Evolutionary conservation across 2,113 vertebrate genomes (phyloP).

Genomic region (Etheostoma cragini): DNA sequence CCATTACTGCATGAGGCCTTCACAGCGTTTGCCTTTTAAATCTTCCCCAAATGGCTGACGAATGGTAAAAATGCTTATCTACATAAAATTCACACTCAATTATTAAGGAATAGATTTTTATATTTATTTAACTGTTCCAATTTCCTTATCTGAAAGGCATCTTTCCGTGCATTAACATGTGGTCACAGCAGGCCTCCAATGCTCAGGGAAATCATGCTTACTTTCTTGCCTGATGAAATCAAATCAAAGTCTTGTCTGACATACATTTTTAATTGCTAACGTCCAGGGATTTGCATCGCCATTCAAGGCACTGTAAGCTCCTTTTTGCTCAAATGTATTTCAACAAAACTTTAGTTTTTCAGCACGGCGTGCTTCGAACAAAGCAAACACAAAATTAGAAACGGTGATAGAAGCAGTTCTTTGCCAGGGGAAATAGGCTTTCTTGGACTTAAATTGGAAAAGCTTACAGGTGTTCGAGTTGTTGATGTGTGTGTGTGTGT

Average conservation of each 20-base stretch:
- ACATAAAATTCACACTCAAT: neutral
- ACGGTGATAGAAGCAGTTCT: neutral
- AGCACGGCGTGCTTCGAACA: neutral
- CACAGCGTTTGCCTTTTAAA: neutral
- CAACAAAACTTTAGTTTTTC: neutral
- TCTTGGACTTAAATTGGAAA: neutral
- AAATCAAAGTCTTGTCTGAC: conserved; percentile 39
- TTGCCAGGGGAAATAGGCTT: neutral
- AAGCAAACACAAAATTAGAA: neutral
- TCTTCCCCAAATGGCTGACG: too few species aligned
- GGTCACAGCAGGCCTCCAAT: conserved; percentile 7
- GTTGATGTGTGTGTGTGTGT: conserved; percentile 15
- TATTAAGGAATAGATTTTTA: conserved; percentile 9
- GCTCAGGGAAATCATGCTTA: conserved; percentile 26
- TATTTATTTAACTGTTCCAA: conserved; percentile 34
- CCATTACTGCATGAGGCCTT: neutral
- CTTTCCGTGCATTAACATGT: neutral
- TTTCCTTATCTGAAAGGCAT: conserved; percentile 26
- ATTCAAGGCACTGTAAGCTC: neutral
- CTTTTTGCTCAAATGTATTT: neutral
- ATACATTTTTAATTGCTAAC: conserved; percentile 47
- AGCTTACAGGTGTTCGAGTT: neutral
- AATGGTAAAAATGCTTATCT: neutral
- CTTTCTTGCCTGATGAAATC: conserved; percentile 53
- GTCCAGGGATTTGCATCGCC: conserved; percentile 41